These are phyloP conservation scores for Gymnocephalus cernua DNA, from an alignment of 2,113 vertebrate species.

Conservation along the genomic window DNA sequence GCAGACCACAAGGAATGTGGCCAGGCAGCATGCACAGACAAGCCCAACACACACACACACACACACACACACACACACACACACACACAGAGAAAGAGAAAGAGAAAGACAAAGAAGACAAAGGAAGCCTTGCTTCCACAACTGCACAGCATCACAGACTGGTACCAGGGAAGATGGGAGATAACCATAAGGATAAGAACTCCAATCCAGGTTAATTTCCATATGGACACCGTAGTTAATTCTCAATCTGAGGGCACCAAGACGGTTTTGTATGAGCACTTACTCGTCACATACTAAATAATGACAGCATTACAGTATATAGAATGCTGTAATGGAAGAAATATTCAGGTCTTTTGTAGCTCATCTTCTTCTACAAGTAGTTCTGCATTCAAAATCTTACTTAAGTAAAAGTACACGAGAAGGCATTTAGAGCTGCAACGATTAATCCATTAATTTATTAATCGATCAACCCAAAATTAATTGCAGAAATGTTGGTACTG, in stretches of 20 bases:
- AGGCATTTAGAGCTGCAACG: too few relatives aligned
- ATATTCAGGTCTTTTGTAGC: not conserved
- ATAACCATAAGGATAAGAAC: too few relatives aligned
- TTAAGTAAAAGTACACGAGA: not conserved
- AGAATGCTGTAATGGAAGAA: not conserved
- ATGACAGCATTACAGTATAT: too few relatives aligned
- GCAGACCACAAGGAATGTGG: slow-evolving; percentile 78
- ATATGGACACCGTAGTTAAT: slow-evolving; percentile 23
- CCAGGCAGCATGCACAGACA: slow-evolving; percentile 70
- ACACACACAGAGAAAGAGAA: not conserved
- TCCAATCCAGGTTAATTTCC: slow-evolving; percentile 22
- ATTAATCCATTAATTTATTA: too few relatives aligned
- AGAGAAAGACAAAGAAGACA: slow-evolving; percentile 44
- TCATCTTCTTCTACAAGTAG: too few relatives aligned
- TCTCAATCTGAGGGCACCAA: slow-evolving; percentile 20
- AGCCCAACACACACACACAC: slow-evolving; percentile 51
- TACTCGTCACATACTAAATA: not conserved
- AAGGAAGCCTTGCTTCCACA: slow-evolving; percentile 49
- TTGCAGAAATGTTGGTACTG: too few relatives aligned
- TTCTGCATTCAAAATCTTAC: not conserved
- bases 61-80: slow-evolving; percentile 6
- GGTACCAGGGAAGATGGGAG: slow-evolving; percentile 26
- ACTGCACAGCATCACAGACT: slow-evolving; percentile 43
- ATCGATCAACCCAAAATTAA: too few relatives aligned
- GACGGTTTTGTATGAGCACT: slow-evolving; percentile 2